Evolutionary conservation across 2,797 vertebrate genomes (phyloP), one percentile per base, ranked within the genome.

Genomic region (Periophthalmus magnuspinnatus): DNA sequence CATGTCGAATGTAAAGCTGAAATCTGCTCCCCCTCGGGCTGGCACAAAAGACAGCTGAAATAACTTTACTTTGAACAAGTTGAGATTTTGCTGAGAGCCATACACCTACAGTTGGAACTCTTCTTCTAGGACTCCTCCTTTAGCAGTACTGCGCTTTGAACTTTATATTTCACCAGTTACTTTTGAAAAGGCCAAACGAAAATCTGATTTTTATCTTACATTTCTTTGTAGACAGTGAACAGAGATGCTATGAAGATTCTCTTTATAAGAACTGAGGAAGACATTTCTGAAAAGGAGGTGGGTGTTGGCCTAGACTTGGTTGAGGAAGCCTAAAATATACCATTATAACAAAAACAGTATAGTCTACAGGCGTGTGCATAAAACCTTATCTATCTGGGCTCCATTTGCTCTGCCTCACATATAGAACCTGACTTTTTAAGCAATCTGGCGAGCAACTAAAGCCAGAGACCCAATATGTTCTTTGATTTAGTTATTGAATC

Each of bases 1-100:
- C 17, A 2, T 19, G 38, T 45, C 21, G 16, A 41, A 10, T 41
- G 9, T 36, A 3, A 61, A 41, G n/a, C 19, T 24, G n/a, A 24
- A 64, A 10, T 24, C 41, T 17, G 22, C 62, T 28, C 7, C 41
- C 0, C 21, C 22, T n/a, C 36, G 2, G 45, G 36, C 36, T 24
- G 21, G 21, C 1, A 21, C 10, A 34, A 61, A 4, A 38, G 34
- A 21, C 19, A 62, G 11, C 21, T 6, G 22, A 63, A 16, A 41
- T 41, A 45, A 36, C 17, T 17, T 63, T 48, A 7, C 62, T 64
- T 64, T 64, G 22, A 64, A 64, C 24, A 24, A 16, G 41, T 48
- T 48, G 41, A 47, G 41, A 7, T 64, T 64, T 48, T 28, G 41
- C 62, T 17, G 17, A 47, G 5, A 28, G 22, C 41, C 16, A 28